Conservation (phyloP, 2,888 invertebrate species). For the Latheticus oryzae region DNA sequence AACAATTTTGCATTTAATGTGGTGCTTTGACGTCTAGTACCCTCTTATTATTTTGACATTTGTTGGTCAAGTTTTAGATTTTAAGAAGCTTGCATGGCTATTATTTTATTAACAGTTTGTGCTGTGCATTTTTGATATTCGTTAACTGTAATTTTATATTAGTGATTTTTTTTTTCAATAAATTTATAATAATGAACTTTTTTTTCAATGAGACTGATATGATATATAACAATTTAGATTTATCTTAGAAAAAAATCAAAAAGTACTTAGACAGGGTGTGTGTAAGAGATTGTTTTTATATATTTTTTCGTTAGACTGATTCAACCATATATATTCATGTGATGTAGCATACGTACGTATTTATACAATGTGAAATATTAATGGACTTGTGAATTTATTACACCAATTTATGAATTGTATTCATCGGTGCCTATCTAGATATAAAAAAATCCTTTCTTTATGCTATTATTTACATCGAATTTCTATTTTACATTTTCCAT, state of each 20-base stretch:
- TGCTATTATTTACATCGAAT: conserved; percentile 41
- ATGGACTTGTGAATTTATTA: conserved; percentile 35
- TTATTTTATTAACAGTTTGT: conserved; percentile 26
- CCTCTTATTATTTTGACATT: neutral
- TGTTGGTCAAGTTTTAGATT: conserved; percentile 18
- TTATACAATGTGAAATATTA: conserved; percentile 38
- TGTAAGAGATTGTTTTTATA: conserved; percentile 40
- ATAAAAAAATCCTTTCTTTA: conserved; percentile 36
- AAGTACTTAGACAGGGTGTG: conserved; percentile 44
- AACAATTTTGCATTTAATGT: conserved; percentile 28
- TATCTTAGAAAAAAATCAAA: conserved; percentile 35
- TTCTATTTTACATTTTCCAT: conserved; percentile 36
- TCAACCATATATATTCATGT: conserved; percentile 40
- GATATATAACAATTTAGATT: conserved; percentile 40
- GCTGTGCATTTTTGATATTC: conserved; percentile 28
- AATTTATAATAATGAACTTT: conserved; percentile 24
- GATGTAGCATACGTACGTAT: conserved; percentile 42
- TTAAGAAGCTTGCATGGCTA: conserved; percentile 23
- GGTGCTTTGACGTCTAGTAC: conserved; percentile 28
- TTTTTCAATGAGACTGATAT: conserved; percentile 43
- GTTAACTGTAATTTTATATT: conserved; percentile 22
- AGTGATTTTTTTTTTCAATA: conserved; percentile 25
- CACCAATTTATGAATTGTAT: conserved; percentile 43
- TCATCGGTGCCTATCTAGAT: conserved; percentile 44
- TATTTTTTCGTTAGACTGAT: conserved; percentile 44